Evolutionary conservation across 1,140 invertebrate genomes (phyloP).

Genomic region (Heliconius hewitsoni): DNA sequence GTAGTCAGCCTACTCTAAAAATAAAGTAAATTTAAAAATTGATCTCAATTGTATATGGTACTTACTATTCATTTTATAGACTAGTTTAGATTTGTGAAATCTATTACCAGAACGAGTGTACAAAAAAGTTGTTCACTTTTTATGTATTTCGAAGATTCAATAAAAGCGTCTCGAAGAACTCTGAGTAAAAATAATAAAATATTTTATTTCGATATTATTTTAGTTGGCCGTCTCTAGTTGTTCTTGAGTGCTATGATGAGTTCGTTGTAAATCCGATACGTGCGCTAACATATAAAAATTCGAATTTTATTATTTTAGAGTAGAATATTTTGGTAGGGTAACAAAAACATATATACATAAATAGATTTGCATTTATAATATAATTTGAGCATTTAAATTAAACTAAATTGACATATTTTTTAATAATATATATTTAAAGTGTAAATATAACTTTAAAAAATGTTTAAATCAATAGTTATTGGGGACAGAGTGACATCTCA

Average conservation of each 20-base stretch:
- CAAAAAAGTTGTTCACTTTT: constrained; percentile 19
- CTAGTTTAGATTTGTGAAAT: constrained; percentile 7
- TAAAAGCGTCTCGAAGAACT: constrained; percentile 18
- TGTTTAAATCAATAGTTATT: too few species aligned
- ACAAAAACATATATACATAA: too few species aligned
- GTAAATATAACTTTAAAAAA: too few species aligned
- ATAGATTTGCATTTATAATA: too few species aligned
- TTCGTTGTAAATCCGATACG: not conserved
- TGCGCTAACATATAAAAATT: not conserved
- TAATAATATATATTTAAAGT: too few species aligned
- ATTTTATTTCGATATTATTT: constrained; percentile 24
- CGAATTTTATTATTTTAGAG: not conserved
- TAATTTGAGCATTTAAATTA: too few species aligned
- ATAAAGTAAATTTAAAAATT: not conserved
- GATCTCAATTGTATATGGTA: not conserved
- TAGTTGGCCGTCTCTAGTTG: not conserved
- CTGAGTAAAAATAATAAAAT: constrained; percentile 17
- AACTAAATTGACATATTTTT: too few species aligned
- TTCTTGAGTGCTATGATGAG: not conserved
- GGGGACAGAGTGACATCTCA: too few species aligned
- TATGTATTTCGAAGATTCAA: constrained; percentile 14
- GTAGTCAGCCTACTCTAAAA: not conserved
- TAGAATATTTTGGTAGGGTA: too few species aligned
- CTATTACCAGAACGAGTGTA: constrained; percentile 8
- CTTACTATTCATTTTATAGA: not conserved